A percentile compares a stretch with the other conserved stretches of the same genome.
These are phyloP conservation scores for Aphrophora alni DNA, from an alignment of 2,888 invertebrate genomes.

Conservation along the genomic window DNA sequence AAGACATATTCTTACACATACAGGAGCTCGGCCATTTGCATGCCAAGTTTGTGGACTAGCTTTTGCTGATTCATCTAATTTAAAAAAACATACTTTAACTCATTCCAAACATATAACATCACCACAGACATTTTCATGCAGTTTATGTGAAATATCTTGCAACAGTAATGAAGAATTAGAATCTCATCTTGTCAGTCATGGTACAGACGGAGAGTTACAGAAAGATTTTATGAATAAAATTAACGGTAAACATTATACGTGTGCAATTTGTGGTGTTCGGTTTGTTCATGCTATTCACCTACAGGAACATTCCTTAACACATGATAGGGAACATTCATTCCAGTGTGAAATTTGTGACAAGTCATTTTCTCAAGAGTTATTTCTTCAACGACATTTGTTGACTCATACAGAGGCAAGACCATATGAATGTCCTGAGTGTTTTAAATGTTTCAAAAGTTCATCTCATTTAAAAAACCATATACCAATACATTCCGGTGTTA, in stretches of 20 bases:
- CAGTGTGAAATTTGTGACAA: conserved; percentile 50
- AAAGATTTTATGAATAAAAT: conserved; percentile 24
- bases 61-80: conserved; percentile 70
- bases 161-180: conserved; percentile 40
- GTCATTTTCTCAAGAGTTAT: conserved; percentile 49
- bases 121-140: conserved; percentile 21
- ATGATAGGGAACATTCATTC: conserved; percentile 43
- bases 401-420: conserved; percentile 49
- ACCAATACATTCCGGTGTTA: conserved; percentile 48
- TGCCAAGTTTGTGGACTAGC: conserved; percentile 66
- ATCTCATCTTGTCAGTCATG: conserved; percentile 32
- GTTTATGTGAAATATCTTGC: conserved; percentile 34
- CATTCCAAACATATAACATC: conserved; percentile 57
- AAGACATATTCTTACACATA: conserved; percentile 68
- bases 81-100: conserved; percentile 69
- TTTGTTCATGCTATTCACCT: conserved; percentile 45
- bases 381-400: conserved; percentile 46
- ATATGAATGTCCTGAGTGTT: conserved; percentile 47
- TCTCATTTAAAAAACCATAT: conserved; percentile 49
- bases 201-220: neutral
- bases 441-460: conserved; percentile 48
- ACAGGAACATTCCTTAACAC: conserved; percentile 47
- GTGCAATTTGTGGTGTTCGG: conserved; percentile 37
- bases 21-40: conserved; percentile 66
- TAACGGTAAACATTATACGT: conserved; percentile 29